phyloP scores from a whole-genome alignment of 2,888 invertebrate genomes.

The Mantis religiosa region DNA sequence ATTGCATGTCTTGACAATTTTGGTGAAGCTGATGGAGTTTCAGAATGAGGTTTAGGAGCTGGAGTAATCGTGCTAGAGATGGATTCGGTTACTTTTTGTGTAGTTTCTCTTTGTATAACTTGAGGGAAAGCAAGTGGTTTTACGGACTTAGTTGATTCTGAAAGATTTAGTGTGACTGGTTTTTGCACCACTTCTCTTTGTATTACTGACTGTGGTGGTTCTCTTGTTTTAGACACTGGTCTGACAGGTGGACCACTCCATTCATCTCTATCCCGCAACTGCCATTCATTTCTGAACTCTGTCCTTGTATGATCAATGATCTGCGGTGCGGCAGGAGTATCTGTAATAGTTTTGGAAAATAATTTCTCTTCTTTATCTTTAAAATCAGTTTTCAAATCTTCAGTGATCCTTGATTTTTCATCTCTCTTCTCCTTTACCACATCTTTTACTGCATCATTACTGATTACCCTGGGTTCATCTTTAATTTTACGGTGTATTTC shows the following conservation, averaged over 20 bases:
- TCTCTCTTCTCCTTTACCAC: not conserved
- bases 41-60: not conserved
- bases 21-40: conserved; percentile 30
- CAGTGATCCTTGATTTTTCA: not conserved
- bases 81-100: not conserved
- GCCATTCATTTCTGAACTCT: conserved; percentile 4
- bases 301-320: not conserved
- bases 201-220: not conserved
- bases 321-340: not conserved
- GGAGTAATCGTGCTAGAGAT: not conserved
- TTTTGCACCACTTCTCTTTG: conserved; percentile 21
- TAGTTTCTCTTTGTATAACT: not conserved
- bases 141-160: conserved; percentile 17
- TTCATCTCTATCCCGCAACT: conserved; percentile 1
- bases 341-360: not conserved
- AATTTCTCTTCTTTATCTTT: not conserved
- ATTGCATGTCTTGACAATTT: conserved; percentile 28
- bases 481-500: not conserved
- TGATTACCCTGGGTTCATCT: not conserved
- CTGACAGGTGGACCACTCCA: not conserved
- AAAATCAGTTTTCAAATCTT: not conserved
- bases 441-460: not conserved
- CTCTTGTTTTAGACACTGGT: not conserved
- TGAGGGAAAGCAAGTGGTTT: conserved; percentile 7
- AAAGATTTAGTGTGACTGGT: conserved; percentile 28